Evolutionary conservation across 2,888 invertebrate genomes (phyloP).

Genomic region (Alitta virens): DNA sequence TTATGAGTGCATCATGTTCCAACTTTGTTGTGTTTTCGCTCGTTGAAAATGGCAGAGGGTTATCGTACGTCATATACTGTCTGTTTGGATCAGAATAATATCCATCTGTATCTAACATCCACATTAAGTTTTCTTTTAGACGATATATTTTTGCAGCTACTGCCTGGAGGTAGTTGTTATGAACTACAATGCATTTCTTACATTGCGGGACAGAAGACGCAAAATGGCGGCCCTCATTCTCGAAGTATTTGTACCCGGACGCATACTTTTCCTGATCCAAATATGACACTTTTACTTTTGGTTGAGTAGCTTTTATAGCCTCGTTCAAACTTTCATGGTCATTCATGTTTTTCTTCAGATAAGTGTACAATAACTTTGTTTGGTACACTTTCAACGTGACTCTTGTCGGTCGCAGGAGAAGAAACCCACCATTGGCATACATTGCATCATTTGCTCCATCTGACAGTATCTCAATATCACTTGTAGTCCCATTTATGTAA

Average conservation of each 20-base stretch:
- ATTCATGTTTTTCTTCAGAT: background rate
- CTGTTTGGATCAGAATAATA: slow-evolving; percentile 24
- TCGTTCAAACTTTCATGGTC: background rate
- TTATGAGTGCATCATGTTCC: background rate
- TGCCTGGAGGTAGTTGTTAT: slow-evolving; percentile 31
- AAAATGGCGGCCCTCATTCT: slow-evolving; percentile 13
- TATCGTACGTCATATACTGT: slow-evolving; percentile 28
- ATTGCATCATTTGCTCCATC: background rate
- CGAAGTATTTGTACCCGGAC: slow-evolving; percentile 27
- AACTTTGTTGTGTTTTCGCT: background rate
- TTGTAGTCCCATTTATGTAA: background rate
- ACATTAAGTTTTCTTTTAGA: slow-evolving; percentile 29
- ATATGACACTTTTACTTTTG: too few species aligned
- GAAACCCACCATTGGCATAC: background rate
- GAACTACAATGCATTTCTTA: slow-evolving; percentile 22
- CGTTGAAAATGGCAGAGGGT: slow-evolving; percentile 20
- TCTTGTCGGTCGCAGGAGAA: background rate
- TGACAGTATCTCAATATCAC: background rate
- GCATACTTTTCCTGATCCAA: too few species aligned
- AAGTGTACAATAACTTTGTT: too few species aligned
- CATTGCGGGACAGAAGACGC: slow-evolving; percentile 10
- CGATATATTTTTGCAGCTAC: slow-evolving; percentile 27
- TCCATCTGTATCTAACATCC: slow-evolving; percentile 21
- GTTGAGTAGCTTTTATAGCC: too few species aligned
- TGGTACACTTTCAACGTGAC: too few species aligned